Base-by-base conservation (phyloP, 2,888 invertebrate species). In the Trichogramma evanescens region DNA sequence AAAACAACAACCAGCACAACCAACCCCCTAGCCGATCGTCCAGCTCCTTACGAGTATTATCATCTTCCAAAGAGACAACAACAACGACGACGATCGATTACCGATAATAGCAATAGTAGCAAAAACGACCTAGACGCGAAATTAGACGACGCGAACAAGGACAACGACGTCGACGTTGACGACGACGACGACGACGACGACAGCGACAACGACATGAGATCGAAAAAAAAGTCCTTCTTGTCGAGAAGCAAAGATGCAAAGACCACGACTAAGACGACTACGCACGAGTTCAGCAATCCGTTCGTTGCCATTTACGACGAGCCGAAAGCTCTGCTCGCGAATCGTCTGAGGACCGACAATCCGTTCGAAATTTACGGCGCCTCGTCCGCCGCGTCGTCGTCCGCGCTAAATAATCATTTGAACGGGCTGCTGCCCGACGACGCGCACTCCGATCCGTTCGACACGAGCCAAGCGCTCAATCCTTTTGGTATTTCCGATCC, bases 381-480 rank as follows among this genome's bases (percentile, higher is more conserved):
- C 65, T 3, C 57, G 59, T 51, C 13, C 13, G 13, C 26, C 26
- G 26, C 3, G 2, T 1, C 26, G 26, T 26, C 26, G 26, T 26
- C 26, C 26, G 58, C 65, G 4, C 39, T 59, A 8, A 68, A 66
- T 45, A 66, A 67, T n/a, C 3, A 48, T 50, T 26, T 58, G 48
- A 26, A 4, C 43, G 5, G 46, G 52, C 6, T 7, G 56, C 40
- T 45, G 51, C 51, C 7, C 44, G 42, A 58, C 60, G 13, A 13
- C 13, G 13, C 13, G 13, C 13, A 2, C 13, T 63, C 62, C 52
- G 72, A 75, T 69, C 74, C 75, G n/a, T 75, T 75, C 48, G 75
- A 75, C 56, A 75, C 75, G 7, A 75, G 74, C 61, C 71, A 65
- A 65, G 67, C 73, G 42, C 65, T 71, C 39, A 71, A 67, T 64